Base-by-base conservation (phyloP, 2,113 vertebrate genomes). In the Haplotaxodon microlepis region DNA sequence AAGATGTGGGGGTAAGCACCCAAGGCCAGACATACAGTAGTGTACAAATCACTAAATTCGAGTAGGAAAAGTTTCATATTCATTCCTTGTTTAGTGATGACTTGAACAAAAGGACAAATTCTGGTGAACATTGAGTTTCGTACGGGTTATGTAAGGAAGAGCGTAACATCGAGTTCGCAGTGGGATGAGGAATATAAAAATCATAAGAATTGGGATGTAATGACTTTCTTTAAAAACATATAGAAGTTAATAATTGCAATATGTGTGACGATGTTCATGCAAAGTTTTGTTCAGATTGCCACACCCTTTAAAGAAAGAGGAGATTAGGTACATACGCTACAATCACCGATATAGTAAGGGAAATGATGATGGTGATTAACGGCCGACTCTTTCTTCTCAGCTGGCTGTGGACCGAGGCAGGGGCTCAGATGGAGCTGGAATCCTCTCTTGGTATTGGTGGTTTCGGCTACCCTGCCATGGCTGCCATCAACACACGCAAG, bases 391-490 rank as follows among this genome's bases (percentile, higher is more conserved):
- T 3, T 85, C n/a, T 9, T 13, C 8, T 42, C 86, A 96, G 96
- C 76, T 96, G 96, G 96, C 86, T 99, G 86, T 99, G 99, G 99
- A 96, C 97, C 6, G 99, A 99, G 94, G 98, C 98, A 3, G 98
- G 98, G 8, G 97, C 97, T 85, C 99, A 99, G 92, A 92, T 96
- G 89, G 97, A 98, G 1, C 96, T 99, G n/a, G 99, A 99, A 95
- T 91, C 90, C 0, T 95, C 98, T 1, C 83, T 99, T 87, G 98
- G 99, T 6, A 99, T 99, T 1, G 98, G 98, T n/a, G 98, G 98
- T 5, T 99, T 99, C 17, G 98, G 98, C 1, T 99, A 99, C 89
- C 99, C 99, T 0, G 98, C 98, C 84, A 99, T 99, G 98, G 98
- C 98, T 1, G 98, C 99, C 85, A 94, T 99, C 82, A 99, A 99